These are phyloP conservation scores for Temnopleurus reevesii DNA, from an alignment of 53 echinoderm and acorn worm genomes.

Conservation along the genomic window DNA sequence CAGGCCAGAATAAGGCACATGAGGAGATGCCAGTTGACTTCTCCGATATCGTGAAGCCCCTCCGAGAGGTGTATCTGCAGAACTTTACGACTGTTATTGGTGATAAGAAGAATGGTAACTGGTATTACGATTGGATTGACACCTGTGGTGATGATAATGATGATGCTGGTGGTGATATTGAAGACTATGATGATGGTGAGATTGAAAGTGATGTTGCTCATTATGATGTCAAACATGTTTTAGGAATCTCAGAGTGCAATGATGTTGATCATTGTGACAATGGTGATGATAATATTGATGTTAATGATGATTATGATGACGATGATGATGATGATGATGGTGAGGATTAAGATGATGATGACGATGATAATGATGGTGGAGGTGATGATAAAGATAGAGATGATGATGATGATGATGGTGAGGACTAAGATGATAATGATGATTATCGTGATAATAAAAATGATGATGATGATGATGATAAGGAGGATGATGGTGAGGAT, in stretches of 20 bases:
- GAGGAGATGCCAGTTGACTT: conserved; percentile 78
- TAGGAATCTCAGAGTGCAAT: too few relatives aligned
- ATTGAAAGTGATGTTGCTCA: neutral
- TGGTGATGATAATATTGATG: neutral
- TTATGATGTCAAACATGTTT: too few relatives aligned
- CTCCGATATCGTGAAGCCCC: neutral
- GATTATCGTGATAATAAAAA: neutral
- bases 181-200: neutral
- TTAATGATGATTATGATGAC: neutral
- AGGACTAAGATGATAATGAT: neutral
- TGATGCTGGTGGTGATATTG: neutral
- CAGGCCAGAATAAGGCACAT: neutral
- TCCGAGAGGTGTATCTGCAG: conserved; percentile 12
- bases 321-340: neutral
- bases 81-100: conserved; percentile 4
- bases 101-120: neutral
- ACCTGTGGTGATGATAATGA: neutral
- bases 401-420: neutral
- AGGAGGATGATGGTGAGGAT: too few relatives aligned
- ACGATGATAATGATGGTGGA: neutral
- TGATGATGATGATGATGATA: too few relatives aligned
- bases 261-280: too few relatives aligned
- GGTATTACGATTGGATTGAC: neutral
- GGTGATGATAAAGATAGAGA: neutral
- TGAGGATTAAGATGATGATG: neutral